Base-by-base conservation (phyloP, 2,113 vertebrate genomes). In the Oreochromis spilurus region DNA sequence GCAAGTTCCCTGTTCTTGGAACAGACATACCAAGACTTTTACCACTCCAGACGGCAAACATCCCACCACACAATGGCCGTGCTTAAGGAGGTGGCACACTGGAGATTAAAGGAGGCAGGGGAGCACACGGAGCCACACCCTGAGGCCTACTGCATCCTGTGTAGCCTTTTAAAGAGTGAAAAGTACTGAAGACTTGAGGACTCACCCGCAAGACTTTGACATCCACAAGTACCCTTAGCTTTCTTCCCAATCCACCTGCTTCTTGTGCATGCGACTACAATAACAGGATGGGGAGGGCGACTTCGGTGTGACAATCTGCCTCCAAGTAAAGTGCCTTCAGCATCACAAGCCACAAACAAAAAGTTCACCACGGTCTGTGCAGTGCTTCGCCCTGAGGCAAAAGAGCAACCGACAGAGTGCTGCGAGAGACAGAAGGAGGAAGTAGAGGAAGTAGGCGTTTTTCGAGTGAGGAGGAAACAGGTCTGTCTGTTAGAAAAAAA, bases 361-460 rank as follows among this genome's bases (percentile, higher is more conserved):
- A 80, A 80, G 90, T 82, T 84, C 55, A 88, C 84, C 48, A 54
- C 34, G 6, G 82, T 92, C 40, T 36, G 60, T 81, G 70, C 85
- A 70, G 80, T 4, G 82, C 67, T 72, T 89, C 43, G 81, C 52
- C 52, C 84, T 40, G 40, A 50, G 78, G 89, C 82, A 77, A 80
- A 55, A 79, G 21, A 86, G 62, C 72, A 58, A 90, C 88, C 29
- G 43, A 87, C 82, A 88, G 89, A 72, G 78, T 75, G 81, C 88
- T 13, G 84, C 91, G 90, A 92, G 89, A 89, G 78, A 92, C 89
- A 90, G 92, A 95, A 95, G 90, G 89, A 96, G 96, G 96, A 97
- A 97, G 95, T 97, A 91, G 89, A 96, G 96, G 96, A 97, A 97
- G 95, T 97, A 93, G 96, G 96, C 95, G 96, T 96, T 93, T 91